Percentiles rank a stretch among this genome's conserved stretches.
Conservation (phyloP, 2,113 vertebrate species). For the Condylura cristata region DNA sequence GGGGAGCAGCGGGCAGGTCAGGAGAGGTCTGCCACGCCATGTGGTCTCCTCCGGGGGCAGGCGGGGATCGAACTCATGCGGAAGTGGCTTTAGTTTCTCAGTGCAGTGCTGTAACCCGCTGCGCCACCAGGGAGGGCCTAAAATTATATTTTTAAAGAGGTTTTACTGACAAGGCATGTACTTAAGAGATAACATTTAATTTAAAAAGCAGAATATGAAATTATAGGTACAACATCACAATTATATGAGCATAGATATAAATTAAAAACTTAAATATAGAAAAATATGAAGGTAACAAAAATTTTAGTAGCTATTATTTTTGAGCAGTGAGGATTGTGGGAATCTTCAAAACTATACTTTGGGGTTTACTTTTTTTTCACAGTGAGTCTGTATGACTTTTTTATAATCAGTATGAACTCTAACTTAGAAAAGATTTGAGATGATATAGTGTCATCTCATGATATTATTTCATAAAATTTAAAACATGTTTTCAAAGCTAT, state of each 20-base stretch:
- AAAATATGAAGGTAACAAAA: neutral
- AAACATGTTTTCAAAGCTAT: constrained; percentile 8
- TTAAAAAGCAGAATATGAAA: neutral
- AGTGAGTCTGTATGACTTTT: neutral
- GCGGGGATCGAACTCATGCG: too few relatives aligned
- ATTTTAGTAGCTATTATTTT: neutral
- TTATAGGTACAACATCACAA: neutral
- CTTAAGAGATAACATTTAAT: constrained; percentile 13
- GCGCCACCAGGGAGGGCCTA: too few relatives aligned
- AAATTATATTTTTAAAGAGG: constrained; percentile 32
- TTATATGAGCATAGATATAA: constrained; percentile 7
- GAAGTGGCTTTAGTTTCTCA: too few relatives aligned
- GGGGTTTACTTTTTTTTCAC: neutral
- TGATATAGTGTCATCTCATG: neutral
- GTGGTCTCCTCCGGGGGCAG: too few relatives aligned
- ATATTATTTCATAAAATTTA: neutral
- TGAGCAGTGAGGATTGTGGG: neutral
- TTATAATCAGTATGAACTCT: neutral
- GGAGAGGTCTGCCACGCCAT: too few relatives aligned
- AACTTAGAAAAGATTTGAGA: constrained; percentile 23
- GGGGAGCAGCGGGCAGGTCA: too few relatives aligned
- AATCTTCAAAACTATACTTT: neutral
- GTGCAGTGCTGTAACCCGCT: too few relatives aligned
- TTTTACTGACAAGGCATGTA: neutral
- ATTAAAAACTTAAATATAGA: neutral